Percentiles rank a stretch among this genome's conserved stretches.
These are phyloP conservation scores for Pipa parva DNA, from an alignment of 2,113 vertebrate genomes.

Conservation along the genomic window DNA sequence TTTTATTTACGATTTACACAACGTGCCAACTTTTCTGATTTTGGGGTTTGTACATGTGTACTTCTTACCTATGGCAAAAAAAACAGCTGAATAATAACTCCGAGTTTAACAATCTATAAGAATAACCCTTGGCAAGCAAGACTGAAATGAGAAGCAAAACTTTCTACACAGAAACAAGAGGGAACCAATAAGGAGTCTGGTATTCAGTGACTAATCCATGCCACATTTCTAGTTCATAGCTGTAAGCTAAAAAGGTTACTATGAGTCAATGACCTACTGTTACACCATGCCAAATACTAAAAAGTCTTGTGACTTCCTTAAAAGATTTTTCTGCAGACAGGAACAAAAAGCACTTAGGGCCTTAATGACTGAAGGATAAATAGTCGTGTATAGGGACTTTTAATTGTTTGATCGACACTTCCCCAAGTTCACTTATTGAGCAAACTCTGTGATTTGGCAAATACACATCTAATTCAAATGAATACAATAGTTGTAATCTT, in stretches of 20 bases:
- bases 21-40: too few relatives aligned
- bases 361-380: too few relatives aligned
- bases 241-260: slow-evolving; percentile 52
- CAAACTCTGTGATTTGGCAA: too few relatives aligned
- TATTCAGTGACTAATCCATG: slow-evolving; percentile 44
- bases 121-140: neutral
- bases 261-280: slow-evolving; percentile 59
- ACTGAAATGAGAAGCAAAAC: neutral
- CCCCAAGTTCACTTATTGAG: too few relatives aligned
- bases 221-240: slow-evolving; percentile 44
- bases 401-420: too few relatives aligned
- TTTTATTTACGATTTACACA: too few relatives aligned
- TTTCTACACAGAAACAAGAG: slow-evolving; percentile 50
- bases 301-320: slow-evolving; percentile 10
- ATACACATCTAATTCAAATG: too few relatives aligned
- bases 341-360: neutral
- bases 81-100: neutral
- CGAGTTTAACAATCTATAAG: neutral
- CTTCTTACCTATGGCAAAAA: neutral
- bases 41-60: neutral
- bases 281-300: slow-evolving; percentile 23
- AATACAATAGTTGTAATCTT: too few relatives aligned
- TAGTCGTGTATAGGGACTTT: too few relatives aligned
- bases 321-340: slow-evolving; percentile 5
- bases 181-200: slow-evolving; percentile 47